phyloP scores from a whole-genome alignment of 2,888 invertebrate species.

The Scrobipalpa atriplicella region DNA sequence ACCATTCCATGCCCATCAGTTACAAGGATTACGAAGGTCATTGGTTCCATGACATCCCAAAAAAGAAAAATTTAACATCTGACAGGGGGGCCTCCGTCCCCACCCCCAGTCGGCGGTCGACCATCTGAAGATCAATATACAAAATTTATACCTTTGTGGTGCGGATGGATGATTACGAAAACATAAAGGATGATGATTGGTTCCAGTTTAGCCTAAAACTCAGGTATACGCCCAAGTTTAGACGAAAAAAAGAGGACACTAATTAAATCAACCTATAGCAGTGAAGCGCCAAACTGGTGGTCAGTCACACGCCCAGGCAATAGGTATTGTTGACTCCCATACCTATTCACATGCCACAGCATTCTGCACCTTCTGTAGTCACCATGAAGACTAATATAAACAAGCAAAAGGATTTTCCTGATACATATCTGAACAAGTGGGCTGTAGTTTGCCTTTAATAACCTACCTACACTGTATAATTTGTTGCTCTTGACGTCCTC shows the following conservation, averaged over 20 bases:
- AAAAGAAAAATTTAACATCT: neutral
- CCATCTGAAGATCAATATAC: no score
- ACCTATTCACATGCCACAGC: neutral
- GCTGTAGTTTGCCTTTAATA: slow-evolving; percentile 8
- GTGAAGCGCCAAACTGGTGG: slow-evolving; percentile 18
- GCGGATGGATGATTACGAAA: slow-evolving; percentile 2
- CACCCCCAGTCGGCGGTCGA: neutral
- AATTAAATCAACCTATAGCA: slow-evolving; percentile 17
- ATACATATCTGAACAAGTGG: slow-evolving; percentile 23
- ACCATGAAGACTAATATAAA: neutral
- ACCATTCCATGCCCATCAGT: neutral
- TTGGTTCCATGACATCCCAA: neutral
- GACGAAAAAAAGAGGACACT: neutral
- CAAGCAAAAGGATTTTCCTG: slow-evolving; percentile 7
- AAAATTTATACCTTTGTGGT: neutral
- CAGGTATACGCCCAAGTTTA: neutral
- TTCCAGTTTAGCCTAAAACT: neutral
- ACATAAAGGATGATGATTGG: neutral
- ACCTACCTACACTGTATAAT: slow-evolving; percentile 19
- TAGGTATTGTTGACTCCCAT: slow-evolving; percentile 23
- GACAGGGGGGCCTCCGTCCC: neutral
- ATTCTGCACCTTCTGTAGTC: slow-evolving; percentile 3
- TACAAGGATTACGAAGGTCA: neutral
- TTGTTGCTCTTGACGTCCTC: slow-evolving; percentile 8
- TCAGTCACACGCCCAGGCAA: slow-evolving; percentile 11